Base-by-base conservation (phyloP, 2,113 vertebrate species). In the Lates calcarifer region DNA sequence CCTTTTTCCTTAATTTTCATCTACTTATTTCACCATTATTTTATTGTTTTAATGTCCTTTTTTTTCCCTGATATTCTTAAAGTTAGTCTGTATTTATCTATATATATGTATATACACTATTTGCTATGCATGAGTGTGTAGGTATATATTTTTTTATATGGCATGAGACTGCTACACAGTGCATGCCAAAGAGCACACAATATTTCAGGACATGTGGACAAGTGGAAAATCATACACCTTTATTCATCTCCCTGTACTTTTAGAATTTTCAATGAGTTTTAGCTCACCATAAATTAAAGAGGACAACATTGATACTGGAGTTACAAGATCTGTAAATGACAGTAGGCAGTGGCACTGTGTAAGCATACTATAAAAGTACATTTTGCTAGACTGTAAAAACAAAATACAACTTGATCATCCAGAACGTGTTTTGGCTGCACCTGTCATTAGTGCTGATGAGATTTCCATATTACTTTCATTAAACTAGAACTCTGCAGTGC, bases 271-370 rank as follows among this genome's bases (percentile, higher is more conserved):
- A 31, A 6, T 70, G 76, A 75, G 47, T 39, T 57, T 63, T 7
- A 18, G 8, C 62, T 85, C 33, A 45, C 22, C 22, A 33, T n/a
- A 80, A 45, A 63, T 31, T 39, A 70, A 60, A 56, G 8, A 53
- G 37, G 57, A 83, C 70, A 62, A 77, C 63, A 74, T n/a, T 71
- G 45, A 80, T 37, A 45, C 26, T 57, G 31, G 31, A 62, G 58
- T 53, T 6, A 49, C 18, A 76, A 22, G 28, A 31, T 65, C 74
- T 69, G 72, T 80, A 85, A 76, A 76, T 78, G 77, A 83, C 74
- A 65, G 37, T 28, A 49, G 69, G 55, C 88, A 85, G 86, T 79
- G 86, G 55, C 77, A 61, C 75, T 74, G 82, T 90, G 73, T 45
- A 45, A 47, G 74, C 26, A 62, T 2, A 79, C 8, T 4, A 26